Evolutionary conservation across 2,888 invertebrate species (phyloP).

Genomic region (Rotaria macrura): DNA sequence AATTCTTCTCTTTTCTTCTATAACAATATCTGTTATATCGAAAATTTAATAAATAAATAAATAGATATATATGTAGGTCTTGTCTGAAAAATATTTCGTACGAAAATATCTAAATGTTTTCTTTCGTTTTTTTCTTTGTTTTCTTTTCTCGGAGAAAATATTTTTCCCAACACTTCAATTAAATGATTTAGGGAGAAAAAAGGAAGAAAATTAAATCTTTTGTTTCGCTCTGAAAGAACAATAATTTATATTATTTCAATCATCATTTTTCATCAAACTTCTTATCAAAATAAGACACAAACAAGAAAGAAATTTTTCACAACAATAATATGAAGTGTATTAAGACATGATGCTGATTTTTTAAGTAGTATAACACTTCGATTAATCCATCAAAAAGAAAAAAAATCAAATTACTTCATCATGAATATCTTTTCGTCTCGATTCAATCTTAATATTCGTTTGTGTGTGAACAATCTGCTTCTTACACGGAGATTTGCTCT

Average conservation of each 20-base stretch:
- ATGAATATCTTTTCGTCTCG: background rate
- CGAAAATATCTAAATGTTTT: background rate
- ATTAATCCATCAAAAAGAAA: background rate
- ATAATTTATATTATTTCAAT: background rate
- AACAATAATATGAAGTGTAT: background rate
- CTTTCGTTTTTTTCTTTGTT: background rate
- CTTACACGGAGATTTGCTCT: conserved; percentile 11
- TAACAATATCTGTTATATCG: background rate
- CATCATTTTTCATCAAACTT: background rate
- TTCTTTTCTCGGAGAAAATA: too few relatives aligned
- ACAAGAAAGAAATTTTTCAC: background rate
- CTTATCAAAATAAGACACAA: background rate
- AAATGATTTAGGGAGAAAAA: too few relatives aligned
- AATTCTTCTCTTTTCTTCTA: background rate
- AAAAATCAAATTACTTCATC: background rate
- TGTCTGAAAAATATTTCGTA: background rate
- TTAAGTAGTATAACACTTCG: background rate
- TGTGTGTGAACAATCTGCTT: conserved; percentile 12
- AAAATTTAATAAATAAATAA: background rate
- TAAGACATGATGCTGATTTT: background rate
- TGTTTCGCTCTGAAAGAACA: too few relatives aligned
- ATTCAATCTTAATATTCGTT: background rate
- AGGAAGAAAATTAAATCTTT: too few relatives aligned
- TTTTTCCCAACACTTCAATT: background rate
- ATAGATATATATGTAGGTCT: background rate